Evolutionary conservation across 2,888 invertebrate species (phyloP).

Genomic region (Mythimna pallens): DNA sequence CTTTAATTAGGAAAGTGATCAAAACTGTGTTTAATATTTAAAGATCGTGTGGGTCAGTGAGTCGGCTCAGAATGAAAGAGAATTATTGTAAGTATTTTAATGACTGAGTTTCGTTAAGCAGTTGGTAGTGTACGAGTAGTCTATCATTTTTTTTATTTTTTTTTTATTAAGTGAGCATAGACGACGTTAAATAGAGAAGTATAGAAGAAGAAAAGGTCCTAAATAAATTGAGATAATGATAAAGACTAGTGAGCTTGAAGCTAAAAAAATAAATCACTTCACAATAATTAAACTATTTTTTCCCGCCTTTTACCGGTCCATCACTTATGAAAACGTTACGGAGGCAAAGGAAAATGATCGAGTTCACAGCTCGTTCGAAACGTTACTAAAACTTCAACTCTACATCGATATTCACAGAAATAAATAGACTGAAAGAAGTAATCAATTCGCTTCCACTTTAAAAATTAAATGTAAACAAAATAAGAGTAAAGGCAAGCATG

Average conservation of each 20-base stretch:
- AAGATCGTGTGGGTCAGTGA: constrained; percentile 42
- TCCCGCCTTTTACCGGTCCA: too few relatives aligned
- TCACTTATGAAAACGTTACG: neutral
- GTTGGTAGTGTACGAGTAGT: neutral
- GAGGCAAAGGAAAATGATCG: neutral
- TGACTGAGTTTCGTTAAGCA: neutral
- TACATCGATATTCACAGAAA: neutral
- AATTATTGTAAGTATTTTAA: neutral
- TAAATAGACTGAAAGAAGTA: constrained; percentile 14
- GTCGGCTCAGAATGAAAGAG: neutral
- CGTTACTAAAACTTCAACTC: neutral
- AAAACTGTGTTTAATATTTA: constrained; percentile 53
- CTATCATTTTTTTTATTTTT: too few relatives aligned
- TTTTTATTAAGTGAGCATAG: too few relatives aligned
- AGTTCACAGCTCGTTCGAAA: neutral
- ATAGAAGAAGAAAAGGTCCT: too few relatives aligned
- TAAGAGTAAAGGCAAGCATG: constrained; percentile 39
- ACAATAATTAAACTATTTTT: too few relatives aligned
- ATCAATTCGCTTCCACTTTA: constrained; percentile 34
- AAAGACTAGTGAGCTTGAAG: too few relatives aligned
- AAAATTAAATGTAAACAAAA: constrained; percentile 44
- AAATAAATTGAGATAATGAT: too few relatives aligned
- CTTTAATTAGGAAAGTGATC: constrained; percentile 68
- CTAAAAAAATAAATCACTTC: too few relatives aligned
- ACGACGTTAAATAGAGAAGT: too few relatives aligned